Evolutionary conservation across 1,140 invertebrate species (phyloP).

Genomic region (Temnothorax nylanderi): DNA sequence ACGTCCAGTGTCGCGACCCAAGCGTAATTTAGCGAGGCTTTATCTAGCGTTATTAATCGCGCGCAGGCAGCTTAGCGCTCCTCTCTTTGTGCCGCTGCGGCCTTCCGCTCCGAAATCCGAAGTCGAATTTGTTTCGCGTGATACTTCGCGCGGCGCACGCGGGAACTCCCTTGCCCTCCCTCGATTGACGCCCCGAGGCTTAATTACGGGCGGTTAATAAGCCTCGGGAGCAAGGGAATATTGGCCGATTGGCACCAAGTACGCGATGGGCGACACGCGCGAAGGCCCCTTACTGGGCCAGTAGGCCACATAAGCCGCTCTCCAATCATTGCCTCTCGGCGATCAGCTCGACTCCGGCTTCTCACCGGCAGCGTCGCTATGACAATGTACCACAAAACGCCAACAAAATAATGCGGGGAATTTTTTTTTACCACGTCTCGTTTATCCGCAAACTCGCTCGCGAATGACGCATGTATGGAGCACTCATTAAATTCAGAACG

Average conservation of each 20-base stretch:
- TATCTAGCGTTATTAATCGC: slow-evolving; percentile 48
- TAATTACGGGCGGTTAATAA: slow-evolving; percentile 38
- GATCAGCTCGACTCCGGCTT: slow-evolving; percentile 32
- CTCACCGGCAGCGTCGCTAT: slow-evolving; percentile 24
- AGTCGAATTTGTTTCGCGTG: slow-evolving; percentile 28
- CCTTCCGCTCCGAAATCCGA: slow-evolving; percentile 6
- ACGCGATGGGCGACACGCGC: slow-evolving; percentile 12
- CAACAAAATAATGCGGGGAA: neutral
- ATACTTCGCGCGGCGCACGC: neutral
- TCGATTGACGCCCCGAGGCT: neutral
- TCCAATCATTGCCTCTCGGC: slow-evolving; percentile 53
- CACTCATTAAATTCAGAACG: neutral
- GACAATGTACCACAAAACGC: slow-evolving; percentile 18
- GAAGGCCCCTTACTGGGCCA: slow-evolving; percentile 42
- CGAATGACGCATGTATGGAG: neutral
- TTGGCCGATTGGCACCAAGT: slow-evolving; percentile 22
- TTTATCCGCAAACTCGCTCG: no score
- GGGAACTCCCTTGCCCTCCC: neutral
- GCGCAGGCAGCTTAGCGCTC: neutral
- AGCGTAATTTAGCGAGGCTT: slow-evolving; percentile 32
- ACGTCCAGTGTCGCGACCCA: slow-evolving; percentile 30
- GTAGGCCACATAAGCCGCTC: slow-evolving; percentile 58
- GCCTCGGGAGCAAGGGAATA: slow-evolving; percentile 15
- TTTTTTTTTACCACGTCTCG: neutral
- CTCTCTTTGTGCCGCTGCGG: neutral